Percentiles rank a stretch among this genome's conserved stretches.
phyloP scores from a whole-genome alignment of 2,888 invertebrate genomes.

The Andrena marginata region DNA sequence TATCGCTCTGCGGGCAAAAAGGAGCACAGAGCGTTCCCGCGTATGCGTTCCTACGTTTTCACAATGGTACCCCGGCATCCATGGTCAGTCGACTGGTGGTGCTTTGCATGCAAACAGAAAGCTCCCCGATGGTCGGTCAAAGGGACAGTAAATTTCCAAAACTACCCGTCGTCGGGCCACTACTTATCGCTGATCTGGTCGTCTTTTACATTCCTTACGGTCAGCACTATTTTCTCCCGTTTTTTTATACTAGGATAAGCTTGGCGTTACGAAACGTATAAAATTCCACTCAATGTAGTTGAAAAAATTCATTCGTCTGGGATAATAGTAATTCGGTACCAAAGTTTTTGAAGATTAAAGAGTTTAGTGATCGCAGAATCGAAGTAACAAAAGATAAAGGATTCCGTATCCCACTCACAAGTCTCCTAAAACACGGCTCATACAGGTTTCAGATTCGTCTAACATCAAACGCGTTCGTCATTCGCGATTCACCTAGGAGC shows the following conservation, averaged over 20 bases:
- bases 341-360: not conserved
- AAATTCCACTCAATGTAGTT: not conserved
- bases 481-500: not conserved
- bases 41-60: conserved; percentile 58
- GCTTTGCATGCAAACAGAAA: conserved; percentile 75
- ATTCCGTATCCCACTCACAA: no score
- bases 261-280: not conserved
- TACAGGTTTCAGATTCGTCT: not conserved
- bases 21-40: conserved; percentile 53
- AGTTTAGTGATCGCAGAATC: not conserved
- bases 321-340: not conserved
- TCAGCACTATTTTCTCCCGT: conserved; percentile 3
- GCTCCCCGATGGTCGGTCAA: conserved; percentile 50
- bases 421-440: not conserved
- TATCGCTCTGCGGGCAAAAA: conserved; percentile 68
- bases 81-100: conserved; percentile 73
- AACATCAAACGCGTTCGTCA: not conserved
- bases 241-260: not conserved
- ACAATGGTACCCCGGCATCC: conserved; percentile 63
- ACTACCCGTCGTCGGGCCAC: conserved; percentile 60
- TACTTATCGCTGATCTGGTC: conserved; percentile 55
- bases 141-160: conserved; percentile 71
- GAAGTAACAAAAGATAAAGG: no score
- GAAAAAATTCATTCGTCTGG: no score
- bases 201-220: conserved; percentile 44